Percentiles rank a stretch among this genome's conserved stretches.
phyloP scores from a whole-genome alignment of 2,888 invertebrate species.

The Bibio marci region DNA sequence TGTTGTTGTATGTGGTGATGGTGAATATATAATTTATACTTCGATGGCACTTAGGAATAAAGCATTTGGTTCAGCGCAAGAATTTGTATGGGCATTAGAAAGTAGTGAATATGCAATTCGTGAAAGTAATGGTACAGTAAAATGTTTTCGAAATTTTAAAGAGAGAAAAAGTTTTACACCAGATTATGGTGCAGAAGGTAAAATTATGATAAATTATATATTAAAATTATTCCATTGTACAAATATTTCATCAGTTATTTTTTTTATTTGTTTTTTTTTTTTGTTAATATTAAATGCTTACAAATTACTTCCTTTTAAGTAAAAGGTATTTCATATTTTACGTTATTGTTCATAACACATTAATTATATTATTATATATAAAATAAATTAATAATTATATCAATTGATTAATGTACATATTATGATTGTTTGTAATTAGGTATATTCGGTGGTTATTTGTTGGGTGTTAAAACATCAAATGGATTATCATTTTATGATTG shows the following conservation, averaged over 20 bases:
- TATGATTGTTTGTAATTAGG: no score
- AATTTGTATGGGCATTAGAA: slow-evolving; percentile 98
- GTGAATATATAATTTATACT: slow-evolving; percentile 99
- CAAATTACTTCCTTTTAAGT: no score
- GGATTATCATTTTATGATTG: slow-evolving; percentile 95
- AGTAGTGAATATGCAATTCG: slow-evolving; percentile 82
- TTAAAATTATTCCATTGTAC: background rate
- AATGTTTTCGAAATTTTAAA: slow-evolving; percentile 96
- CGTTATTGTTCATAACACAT: no score
- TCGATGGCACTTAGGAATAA: slow-evolving; percentile 98
- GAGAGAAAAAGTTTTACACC: slow-evolving; percentile 91
- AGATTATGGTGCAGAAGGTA: slow-evolving; percentile 89
- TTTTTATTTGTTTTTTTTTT: background rate
- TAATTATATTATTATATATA: no score
- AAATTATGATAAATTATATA: slow-evolving; percentile 3
- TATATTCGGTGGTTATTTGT: slow-evolving; percentile 78
- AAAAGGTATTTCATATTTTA: slow-evolving; percentile 7
- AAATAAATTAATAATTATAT: no score
- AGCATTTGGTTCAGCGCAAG: slow-evolving; percentile 94
- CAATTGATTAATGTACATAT: no score
- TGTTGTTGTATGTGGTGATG: slow-evolving; percentile 93
- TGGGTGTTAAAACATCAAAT: slow-evolving; percentile 82
- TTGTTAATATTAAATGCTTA: no score
- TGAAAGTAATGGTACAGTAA: slow-evolving; percentile 79
- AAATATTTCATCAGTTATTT: no score